Percentiles rank a stretch among this genome's conserved stretches.
Evolutionary conservation across 2,888 invertebrate genomes (phyloP).

Genomic region (Stegana nigrithorax): DNA sequence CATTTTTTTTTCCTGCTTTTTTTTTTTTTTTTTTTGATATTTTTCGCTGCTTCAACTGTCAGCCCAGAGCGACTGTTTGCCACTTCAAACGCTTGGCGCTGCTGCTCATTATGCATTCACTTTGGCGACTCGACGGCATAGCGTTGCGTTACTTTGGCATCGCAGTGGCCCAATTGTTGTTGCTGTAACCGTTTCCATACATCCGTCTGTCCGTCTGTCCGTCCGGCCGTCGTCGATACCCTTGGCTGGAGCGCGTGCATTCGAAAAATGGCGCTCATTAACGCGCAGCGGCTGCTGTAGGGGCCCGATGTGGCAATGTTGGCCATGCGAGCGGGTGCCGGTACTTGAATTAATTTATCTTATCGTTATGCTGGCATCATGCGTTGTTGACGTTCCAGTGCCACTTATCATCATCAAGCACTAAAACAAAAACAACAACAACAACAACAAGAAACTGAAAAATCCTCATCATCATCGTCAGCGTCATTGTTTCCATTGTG

Average conservation of each 20-base stretch:
- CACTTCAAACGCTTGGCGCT: slow-evolving; percentile 25
- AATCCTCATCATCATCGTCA: slow-evolving; percentile 17
- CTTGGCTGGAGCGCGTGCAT: slow-evolving; percentile 7
- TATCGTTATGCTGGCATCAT: slow-evolving; percentile 39
- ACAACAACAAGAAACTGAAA: slow-evolving; percentile 22
- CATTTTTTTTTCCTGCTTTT: slow-evolving; percentile 14
- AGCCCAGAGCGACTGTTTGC: slow-evolving; percentile 33
- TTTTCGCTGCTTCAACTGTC: too few species aligned
- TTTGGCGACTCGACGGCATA: slow-evolving; percentile 35
- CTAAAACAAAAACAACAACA: slow-evolving; percentile 13
- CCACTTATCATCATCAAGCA: slow-evolving; percentile 49
- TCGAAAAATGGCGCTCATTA: slow-evolving; percentile 47
- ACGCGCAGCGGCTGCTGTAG: slow-evolving; percentile 9
- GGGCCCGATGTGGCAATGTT: slow-evolving; percentile 2
- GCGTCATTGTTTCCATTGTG: background rate
- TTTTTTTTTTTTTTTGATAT: slow-evolving; percentile 6
- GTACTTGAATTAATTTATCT: slow-evolving; percentile 57
- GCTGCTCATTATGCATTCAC: slow-evolving; percentile 48
- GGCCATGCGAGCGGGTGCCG: slow-evolving; percentile 12
- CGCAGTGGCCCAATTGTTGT: background rate
- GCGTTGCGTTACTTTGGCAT: background rate
- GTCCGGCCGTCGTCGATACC: background rate
- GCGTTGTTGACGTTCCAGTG: slow-evolving; percentile 54
- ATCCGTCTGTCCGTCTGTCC: background rate
- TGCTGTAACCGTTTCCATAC: background rate